A percentile compares a stretch with the other conserved stretches of the same genome.
phyloP scores from a whole-genome alignment of 2,888 invertebrate genomes.

The Elysia crispata region DNA sequence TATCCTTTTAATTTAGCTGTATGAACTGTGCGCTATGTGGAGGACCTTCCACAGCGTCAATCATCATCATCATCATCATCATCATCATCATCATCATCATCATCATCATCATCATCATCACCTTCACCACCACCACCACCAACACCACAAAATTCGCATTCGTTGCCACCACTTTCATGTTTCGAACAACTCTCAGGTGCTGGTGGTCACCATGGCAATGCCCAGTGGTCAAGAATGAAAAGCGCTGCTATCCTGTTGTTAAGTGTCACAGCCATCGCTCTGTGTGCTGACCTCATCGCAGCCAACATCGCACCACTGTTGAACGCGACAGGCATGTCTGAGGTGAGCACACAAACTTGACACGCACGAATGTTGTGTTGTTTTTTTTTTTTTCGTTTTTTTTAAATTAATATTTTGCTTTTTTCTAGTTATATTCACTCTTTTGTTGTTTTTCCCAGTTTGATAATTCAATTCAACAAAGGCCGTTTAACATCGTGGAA shows the following conservation, averaged over 20 bases:
- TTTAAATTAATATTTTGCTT: background rate
- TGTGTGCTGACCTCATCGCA: slow-evolving; percentile 71
- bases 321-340: slow-evolving; percentile 63
- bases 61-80: background rate
- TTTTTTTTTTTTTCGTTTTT: background rate
- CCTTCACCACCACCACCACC: background rate
- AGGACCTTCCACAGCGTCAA: background rate
- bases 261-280: slow-evolving; percentile 67
- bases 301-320: slow-evolving; percentile 71
- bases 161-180: slow-evolving; percentile 16
- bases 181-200: background rate
- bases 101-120: background rate
- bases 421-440: too few species aligned
- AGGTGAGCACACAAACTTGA: slow-evolving; percentile 57
- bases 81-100: background rate
- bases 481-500: too few species aligned
- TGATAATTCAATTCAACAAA: too few species aligned
- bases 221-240: slow-evolving; percentile 72
- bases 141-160: slow-evolving; percentile 6
- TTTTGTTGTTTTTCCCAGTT: too few species aligned
- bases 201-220: slow-evolving; percentile 46
- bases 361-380: background rate
- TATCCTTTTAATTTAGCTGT: too few species aligned
- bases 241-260: slow-evolving; percentile 66
- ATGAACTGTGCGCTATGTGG: too few species aligned